phyloP scores from a whole-genome alignment of 1,140 invertebrate genomes.

The Drosophila bifasciata region DNA sequence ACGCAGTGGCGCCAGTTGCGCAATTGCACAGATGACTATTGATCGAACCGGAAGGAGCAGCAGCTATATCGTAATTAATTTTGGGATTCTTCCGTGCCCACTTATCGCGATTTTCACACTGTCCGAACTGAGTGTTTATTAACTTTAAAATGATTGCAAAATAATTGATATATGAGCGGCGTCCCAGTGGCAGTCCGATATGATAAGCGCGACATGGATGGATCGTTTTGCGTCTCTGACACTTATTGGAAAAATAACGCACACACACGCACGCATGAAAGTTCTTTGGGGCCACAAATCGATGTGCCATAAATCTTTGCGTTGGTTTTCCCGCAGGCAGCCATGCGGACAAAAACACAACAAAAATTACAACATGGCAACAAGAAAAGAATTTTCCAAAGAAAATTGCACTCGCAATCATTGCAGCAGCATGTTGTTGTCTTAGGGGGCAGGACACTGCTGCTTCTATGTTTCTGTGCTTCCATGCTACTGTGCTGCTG shows the following conservation, averaged over 20 bases:
- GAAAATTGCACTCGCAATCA: constrained; percentile 51
- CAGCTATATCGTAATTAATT: constrained; percentile 56
- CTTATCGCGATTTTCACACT: constrained; percentile 67
- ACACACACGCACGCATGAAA: not conserved
- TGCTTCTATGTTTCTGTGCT: constrained; percentile 9
- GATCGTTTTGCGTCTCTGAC: constrained; percentile 1
- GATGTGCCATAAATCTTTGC: constrained; percentile 42
- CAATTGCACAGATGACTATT: constrained; percentile 29
- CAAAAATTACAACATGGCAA: constrained; percentile 33
- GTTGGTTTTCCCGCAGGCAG: not conserved
- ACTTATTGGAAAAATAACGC: constrained; percentile 14
- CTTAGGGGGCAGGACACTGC: constrained; percentile 13
- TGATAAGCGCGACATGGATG: constrained; percentile 35
- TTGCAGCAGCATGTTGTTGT: constrained; percentile 22
- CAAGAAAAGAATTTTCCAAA: constrained; percentile 43
- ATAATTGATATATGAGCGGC: constrained; percentile 52
- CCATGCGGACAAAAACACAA: constrained; percentile 13
- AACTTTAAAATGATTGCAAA: constrained; percentile 73
- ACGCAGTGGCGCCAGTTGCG: constrained; percentile 47
- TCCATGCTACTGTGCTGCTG: constrained; percentile 7
- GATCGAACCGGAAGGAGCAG: not conserved
- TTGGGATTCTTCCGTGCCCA: constrained; percentile 28
- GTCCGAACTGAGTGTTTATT: constrained; percentile 50
- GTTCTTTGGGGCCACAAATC: constrained; percentile 21
- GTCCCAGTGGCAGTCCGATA: constrained; percentile 38